Evolutionary conservation across 2,888 invertebrate genomes (phyloP), one percentile per base, ranked within the genome.

Genomic region (Euproctis similis): DNA sequence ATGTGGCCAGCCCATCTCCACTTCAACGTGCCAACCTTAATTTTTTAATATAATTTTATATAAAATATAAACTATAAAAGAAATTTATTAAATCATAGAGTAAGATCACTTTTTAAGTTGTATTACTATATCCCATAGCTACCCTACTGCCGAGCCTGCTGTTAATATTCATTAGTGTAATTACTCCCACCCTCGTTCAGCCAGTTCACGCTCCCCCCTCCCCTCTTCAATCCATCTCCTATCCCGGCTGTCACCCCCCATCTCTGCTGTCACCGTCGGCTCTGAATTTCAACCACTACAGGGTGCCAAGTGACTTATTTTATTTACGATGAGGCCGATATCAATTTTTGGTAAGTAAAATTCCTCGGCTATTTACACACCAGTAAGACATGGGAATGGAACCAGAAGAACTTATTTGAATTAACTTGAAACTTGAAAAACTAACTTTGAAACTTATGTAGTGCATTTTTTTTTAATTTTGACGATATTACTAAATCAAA

Each of bases 101-200:
- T 30, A 25, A 28, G 36, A 38, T 39, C 34, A 39, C 30, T 35
- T 41, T 50, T 50, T 39, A 44, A 41, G 37, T 39, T 30, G 35
- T 50, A 44, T 42, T 36, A 44, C 41, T 37, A 39, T 38, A 35
- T 43, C 36, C 34, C 31, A 31, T 36, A n/a, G n/a, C n/a, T n/a
- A 37, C 35, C 36, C 38, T 53, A 53, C 57, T 53, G 47, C 31
- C 35, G 34, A 28, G 30, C 39, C 28, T 39, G 34, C 38, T 49
- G 58, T 67, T 62, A 64, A 63, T 64, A 67, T 66, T 67, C 65
- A 67, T 65, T 67, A 61, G 53, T 51, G 53, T 60, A 56, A 67
- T 67, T 55, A 64, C 49, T 34, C 37, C 41, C 37, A 26, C 44
- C 29, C 25, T n/a, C 11, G 6, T 30, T 24, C 19, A 21, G 27